A percentile compares a stretch with the other conserved stretches of the same genome.
phyloP scores from a whole-genome alignment of 2,113 vertebrate genomes.

The Chitala chitala region DNA sequence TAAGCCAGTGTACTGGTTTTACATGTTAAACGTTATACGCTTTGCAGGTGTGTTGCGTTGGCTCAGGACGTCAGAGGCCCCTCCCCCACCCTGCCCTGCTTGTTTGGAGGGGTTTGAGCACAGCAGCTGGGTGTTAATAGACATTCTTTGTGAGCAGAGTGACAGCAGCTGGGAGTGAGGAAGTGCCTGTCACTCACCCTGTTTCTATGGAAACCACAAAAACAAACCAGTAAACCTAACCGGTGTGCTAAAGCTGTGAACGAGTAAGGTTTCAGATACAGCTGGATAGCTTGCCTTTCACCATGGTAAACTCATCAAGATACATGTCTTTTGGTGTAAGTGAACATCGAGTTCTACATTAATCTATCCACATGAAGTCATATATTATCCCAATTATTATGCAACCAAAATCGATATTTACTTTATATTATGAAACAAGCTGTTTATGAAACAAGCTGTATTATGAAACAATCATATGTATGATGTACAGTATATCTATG shows the following conservation, averaged over 20 bases:
- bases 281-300: neutral
- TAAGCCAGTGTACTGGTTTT: no score
- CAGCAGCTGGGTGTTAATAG: slow-evolving; percentile 76
- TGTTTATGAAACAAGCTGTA: no score
- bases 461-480: no score
- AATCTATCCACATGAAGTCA: neutral
- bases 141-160: slow-evolving; percentile 64
- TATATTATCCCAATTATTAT: neutral
- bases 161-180: slow-evolving; percentile 72
- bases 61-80: slow-evolving; percentile 55
- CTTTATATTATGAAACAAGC: neutral
- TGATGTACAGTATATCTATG: no score
- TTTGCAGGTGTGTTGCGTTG: slow-evolving; percentile 35
- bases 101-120: slow-evolving; percentile 53
- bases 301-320: slow-evolving; percentile 7
- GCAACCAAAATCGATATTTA: neutral
- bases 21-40: no score
- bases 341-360: no score
- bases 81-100: slow-evolving; percentile 27
- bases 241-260: slow-evolving; percentile 56
- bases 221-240: slow-evolving; percentile 70
- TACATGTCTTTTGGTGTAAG: slow-evolving; percentile 48
- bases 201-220: slow-evolving; percentile 66
- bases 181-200: slow-evolving; percentile 63
- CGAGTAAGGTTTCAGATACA: slow-evolving; percentile 10